Conservation (phyloP, 2,113 vertebrate genomes). For the Stigmatopora argus region DNA sequence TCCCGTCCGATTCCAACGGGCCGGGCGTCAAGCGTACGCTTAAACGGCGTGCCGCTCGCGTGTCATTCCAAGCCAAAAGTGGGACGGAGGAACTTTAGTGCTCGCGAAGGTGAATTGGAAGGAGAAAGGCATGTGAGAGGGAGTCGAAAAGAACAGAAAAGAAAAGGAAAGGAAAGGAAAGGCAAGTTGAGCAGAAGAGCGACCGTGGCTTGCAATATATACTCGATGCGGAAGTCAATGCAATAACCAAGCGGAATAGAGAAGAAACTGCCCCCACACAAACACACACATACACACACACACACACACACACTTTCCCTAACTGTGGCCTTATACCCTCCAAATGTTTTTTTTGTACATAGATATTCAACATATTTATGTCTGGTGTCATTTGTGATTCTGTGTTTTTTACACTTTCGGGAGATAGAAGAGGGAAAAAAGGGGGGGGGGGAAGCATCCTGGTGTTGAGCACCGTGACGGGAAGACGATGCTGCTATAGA, state of each 20-base stretch:
- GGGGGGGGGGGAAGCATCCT: slow-evolving; percentile 8
- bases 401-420: slow-evolving; percentile 36
- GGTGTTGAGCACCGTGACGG: slow-evolving; percentile 51
- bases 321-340: slow-evolving; percentile 66
- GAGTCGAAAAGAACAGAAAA: slow-evolving; percentile 21
- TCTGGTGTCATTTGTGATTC: slow-evolving; percentile 47
- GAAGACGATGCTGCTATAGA: slow-evolving; percentile 49
- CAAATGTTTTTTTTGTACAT: slow-evolving; percentile 56
- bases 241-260: slow-evolving; percentile 55
- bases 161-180: no score
- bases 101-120: slow-evolving; percentile 15
- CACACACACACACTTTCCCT: slow-evolving; percentile 13
- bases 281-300: no score
- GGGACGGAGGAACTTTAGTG: slow-evolving; percentile 21
- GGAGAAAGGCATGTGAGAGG: neutral
- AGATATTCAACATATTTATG: slow-evolving; percentile 52
- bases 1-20: neutral
- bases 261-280: slow-evolving; percentile 41
- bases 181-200: slow-evolving; percentile 35
- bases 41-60: neutral
- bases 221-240: slow-evolving; percentile 35
- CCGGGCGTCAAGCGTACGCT: neutral
- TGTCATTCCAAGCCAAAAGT: slow-evolving; percentile 4
- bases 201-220: slow-evolving; percentile 17
- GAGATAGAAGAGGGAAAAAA: slow-evolving; percentile 2